A percentile compares a stretch with the other conserved stretches of the same genome.
Evolutionary conservation across 1,140 invertebrate genomes (phyloP).

Genomic region (Triops longicaudatus): DNA sequence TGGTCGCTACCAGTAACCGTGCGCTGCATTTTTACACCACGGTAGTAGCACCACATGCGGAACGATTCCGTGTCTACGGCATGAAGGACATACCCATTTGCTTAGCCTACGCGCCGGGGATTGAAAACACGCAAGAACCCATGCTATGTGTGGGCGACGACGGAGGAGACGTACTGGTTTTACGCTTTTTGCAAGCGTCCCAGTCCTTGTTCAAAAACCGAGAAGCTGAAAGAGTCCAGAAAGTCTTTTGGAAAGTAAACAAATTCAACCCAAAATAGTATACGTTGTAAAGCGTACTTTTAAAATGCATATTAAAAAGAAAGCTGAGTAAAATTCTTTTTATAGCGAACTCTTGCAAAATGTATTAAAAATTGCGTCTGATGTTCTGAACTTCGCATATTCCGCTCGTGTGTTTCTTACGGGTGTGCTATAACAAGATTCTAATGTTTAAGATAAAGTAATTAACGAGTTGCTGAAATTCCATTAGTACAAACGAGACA

Average conservation of each 20-base stretch:
- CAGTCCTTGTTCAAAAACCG: slow-evolving; percentile 21
- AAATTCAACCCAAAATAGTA: neutral
- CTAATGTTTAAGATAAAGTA: no score
- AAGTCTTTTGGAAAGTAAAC: slow-evolving; percentile 20
- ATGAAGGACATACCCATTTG: slow-evolving; percentile 24
- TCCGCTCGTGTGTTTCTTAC: no score
- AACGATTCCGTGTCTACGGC: slow-evolving; percentile 26
- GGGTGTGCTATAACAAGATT: no score
- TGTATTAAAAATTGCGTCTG: no score
- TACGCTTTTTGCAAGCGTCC: slow-evolving; percentile 21
- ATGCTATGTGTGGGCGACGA: slow-evolving; percentile 20
- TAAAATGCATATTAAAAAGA: no score
- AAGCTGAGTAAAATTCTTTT: no score
- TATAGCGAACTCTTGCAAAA: no score
- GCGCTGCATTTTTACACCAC: slow-evolving; percentile 29
- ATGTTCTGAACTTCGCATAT: no score
- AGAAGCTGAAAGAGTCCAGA: slow-evolving; percentile 19
- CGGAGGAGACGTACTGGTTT: slow-evolving; percentile 20
- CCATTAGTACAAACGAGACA: no score
- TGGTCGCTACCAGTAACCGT: slow-evolving; percentile 28
- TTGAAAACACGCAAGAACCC: neutral
- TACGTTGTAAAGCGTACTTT: no score
- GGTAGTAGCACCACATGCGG: slow-evolving; percentile 26
- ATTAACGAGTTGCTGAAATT: no score
- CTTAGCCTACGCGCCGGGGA: slow-evolving; percentile 17